phyloP scores from a whole-genome alignment of 1,140 invertebrate genomes.

The Hesperophylax magnus region DNA sequence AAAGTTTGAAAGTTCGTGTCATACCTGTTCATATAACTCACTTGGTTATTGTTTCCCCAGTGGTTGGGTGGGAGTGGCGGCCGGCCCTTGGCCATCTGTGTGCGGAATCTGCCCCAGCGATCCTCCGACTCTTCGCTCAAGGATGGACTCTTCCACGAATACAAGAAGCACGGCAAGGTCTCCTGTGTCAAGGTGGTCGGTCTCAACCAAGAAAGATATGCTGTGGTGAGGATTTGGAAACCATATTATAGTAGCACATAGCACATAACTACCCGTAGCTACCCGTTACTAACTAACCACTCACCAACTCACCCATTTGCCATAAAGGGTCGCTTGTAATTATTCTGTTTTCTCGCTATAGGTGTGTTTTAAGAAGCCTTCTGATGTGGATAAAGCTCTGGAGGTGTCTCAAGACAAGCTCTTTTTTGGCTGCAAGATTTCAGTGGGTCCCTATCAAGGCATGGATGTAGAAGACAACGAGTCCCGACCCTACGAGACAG shows the following conservation, averaged over 20 bases:
- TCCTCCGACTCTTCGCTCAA: constrained; percentile 95
- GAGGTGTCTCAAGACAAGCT: constrained; percentile 96
- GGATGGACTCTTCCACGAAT: constrained; percentile 98
- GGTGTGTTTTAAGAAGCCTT: constrained; percentile 94
- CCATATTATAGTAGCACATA: not conserved
- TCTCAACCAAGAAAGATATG: constrained; percentile 85
- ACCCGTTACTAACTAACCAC: too few relatives aligned
- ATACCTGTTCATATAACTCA: constrained; percentile 26
- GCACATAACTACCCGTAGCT: too few relatives aligned
- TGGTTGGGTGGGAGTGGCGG: constrained; percentile 60
- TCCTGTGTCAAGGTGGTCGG: constrained; percentile 93
- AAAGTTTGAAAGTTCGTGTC: constrained; percentile 22
- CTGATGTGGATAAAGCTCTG: constrained; percentile 95
- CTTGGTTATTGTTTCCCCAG: constrained; percentile 36
- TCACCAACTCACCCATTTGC: too few relatives aligned
- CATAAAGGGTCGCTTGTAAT: too few relatives aligned
- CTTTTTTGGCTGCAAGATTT: constrained; percentile 97
- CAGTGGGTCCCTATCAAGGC: constrained; percentile 89
- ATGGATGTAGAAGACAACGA: constrained; percentile 90
- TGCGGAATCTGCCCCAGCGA: constrained; percentile 89
- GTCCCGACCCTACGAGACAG: constrained; percentile 93
- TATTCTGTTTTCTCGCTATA: not conserved
- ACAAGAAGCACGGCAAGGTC: constrained; percentile 98
- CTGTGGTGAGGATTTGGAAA: constrained; percentile 73
- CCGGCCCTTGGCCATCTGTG: constrained; percentile 88